phyloP scores from a whole-genome alignment of 2,113 vertebrate genomes.

The Pteropus alecto region DNA sequence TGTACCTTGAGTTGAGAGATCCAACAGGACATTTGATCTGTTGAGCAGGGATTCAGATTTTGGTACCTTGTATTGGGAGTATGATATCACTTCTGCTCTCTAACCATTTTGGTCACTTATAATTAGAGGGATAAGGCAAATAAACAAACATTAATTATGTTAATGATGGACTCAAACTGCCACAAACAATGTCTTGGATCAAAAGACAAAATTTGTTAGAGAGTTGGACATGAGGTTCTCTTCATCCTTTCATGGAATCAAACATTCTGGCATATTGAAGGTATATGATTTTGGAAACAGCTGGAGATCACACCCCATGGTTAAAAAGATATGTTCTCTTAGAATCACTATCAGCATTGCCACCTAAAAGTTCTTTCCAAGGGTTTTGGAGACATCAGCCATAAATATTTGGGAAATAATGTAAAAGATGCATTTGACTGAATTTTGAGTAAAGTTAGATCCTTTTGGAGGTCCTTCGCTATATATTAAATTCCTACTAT shows the following conservation, averaged over 20 bases:
- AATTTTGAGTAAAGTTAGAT: not conserved
- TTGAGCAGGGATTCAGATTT: not conserved
- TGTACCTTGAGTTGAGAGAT: not conserved
- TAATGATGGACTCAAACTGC: not conserved
- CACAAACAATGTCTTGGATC: not conserved
- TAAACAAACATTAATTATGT: not conserved
- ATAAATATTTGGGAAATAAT: not conserved
- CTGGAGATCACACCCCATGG: not conserved
- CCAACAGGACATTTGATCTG: not conserved
- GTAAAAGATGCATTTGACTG: not conserved
- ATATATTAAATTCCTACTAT: not conserved
- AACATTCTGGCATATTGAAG: not conserved
- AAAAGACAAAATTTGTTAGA: not conserved
- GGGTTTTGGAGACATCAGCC: not conserved
- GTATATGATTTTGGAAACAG: not conserved
- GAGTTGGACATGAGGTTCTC: not conserved
- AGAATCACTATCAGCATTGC: not conserved
- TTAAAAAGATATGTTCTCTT: not conserved
- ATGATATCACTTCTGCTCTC: not conserved
- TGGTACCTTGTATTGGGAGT: not conserved
- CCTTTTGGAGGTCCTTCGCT: not conserved
- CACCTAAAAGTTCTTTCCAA: not conserved
- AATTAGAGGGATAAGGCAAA: not conserved
- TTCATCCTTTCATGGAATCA: not conserved
- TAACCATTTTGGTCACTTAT: not conserved